These are phyloP conservation scores for Hermaeophaga mercurialis DNA, from an alignment of 2,888 invertebrate genomes.

Conservation along the genomic window DNA sequence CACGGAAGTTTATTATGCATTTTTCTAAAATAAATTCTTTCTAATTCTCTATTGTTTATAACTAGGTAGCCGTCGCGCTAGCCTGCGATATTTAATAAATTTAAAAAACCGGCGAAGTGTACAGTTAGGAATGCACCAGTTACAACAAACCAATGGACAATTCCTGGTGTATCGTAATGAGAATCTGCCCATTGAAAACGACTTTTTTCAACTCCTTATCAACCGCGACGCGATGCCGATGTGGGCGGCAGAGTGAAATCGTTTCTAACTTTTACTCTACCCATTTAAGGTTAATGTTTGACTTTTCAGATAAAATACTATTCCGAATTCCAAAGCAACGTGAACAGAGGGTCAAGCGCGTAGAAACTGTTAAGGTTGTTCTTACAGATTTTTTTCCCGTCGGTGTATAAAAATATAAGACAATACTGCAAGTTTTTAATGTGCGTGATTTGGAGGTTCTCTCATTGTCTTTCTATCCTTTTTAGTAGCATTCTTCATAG, in stretches of 20 bases:
- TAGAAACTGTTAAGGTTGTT: no score
- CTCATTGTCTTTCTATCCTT: no score
- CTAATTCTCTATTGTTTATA: neutral
- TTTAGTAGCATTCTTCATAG: no score
- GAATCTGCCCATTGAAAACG: slow-evolving; percentile 20
- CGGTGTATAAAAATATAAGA: no score
- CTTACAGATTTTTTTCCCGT: no score
- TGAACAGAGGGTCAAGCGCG: no score
- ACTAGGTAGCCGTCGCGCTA: neutral
- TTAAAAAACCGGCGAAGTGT: neutral
- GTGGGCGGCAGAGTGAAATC: slow-evolving; percentile 19
- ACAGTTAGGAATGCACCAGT: slow-evolving; percentile 9
- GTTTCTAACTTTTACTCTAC: slow-evolving; percentile 11
- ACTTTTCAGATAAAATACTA: neutral
- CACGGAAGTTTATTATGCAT: no score
- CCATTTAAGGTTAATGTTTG: neutral
- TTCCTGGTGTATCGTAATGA: slow-evolving; percentile 17
- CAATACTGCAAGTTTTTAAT: no score
- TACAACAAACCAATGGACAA: slow-evolving; percentile 4
- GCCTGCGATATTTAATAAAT: slow-evolving; percentile 4
- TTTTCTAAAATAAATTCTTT: neutral
- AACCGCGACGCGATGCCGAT: slow-evolving; percentile 9
- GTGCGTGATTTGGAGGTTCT: no score
- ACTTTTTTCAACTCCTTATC: slow-evolving; percentile 8
- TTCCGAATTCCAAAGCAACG: no score